phyloP scores from a whole-genome alignment of 2,113 vertebrate species.

The Australoheros scitulus region DNA sequence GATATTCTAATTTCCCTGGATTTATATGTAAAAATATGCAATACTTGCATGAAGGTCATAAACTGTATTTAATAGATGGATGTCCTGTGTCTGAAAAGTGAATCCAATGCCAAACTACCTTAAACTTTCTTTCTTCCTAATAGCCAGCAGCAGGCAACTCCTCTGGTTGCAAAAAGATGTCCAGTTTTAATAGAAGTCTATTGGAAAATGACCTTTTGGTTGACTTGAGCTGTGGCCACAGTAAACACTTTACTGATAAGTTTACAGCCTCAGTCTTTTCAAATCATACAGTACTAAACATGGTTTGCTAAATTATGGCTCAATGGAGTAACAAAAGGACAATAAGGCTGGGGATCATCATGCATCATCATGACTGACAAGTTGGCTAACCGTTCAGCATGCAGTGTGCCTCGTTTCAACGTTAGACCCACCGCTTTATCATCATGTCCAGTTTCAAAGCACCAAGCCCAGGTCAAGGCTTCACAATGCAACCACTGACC shows the following conservation, averaged over 20 bases:
- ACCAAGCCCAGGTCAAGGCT: too few species aligned
- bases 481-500: too few species aligned
- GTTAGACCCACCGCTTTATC: not conserved
- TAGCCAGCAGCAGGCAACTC: not conserved
- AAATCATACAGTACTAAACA: not conserved
- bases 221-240: fast-evolving
- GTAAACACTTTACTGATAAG: not conserved
- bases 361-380: not conserved
- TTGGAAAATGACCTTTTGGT: not conserved
- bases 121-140: not conserved
- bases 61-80: not conserved
- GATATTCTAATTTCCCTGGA: not conserved
- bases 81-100: not conserved
- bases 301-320: not conserved
- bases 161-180: not conserved
- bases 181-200: not conserved
- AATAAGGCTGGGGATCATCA: fast-evolving
- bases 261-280: not conserved
- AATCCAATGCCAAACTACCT: not conserved
- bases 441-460: not conserved
- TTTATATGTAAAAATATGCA: not conserved
- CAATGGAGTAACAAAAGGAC: not conserved
- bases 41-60: too few species aligned
- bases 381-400: not conserved
- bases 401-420: not conserved